phyloP scores from a whole-genome alignment of 2,113 vertebrate genomes.

The Bufo gargarizans region DNA sequence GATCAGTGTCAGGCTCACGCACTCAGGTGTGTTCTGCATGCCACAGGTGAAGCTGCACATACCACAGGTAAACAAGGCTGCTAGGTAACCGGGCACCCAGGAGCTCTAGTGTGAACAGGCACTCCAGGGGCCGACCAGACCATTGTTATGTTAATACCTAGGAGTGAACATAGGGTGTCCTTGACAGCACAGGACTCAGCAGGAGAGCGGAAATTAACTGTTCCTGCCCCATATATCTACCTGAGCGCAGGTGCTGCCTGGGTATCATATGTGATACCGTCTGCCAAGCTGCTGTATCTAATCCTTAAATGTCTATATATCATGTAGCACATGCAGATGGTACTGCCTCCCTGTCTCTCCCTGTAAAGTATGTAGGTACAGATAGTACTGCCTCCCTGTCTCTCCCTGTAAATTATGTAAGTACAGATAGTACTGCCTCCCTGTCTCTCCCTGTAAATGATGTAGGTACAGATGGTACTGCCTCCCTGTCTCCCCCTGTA shows the following conservation, averaged over 20 bases:
- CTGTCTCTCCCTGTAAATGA: no score
- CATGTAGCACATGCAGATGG: not conserved
- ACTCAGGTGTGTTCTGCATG: constrained; percentile 18
- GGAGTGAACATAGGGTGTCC: constrained; percentile 24
- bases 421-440: no score
- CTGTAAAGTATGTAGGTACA: no score
- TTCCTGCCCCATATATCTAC: not conserved
- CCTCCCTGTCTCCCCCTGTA: not conserved
- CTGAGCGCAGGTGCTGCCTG: not conserved
- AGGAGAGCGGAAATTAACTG: constrained; percentile 30
- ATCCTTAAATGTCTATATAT: not conserved
- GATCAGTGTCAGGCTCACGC: constrained; percentile 19
- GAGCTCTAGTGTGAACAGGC: constrained; percentile 16
- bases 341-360: not conserved
- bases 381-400: not conserved
- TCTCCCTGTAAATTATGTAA: no score
- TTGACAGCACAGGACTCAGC: constrained; percentile 50
- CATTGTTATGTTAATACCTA: constrained; percentile 51
- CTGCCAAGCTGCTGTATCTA: not conserved
- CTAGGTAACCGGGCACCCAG: constrained; percentile 67
- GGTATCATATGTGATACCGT: not conserved
- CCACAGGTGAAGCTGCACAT: constrained; percentile 41
- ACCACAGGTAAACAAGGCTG: constrained; percentile 72
- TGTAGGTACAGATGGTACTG: not conserved
- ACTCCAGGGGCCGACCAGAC: not conserved